phyloP scores from a whole-genome alignment of 1,140 invertebrate genomes.

The Drosophila subobscura region DNA sequence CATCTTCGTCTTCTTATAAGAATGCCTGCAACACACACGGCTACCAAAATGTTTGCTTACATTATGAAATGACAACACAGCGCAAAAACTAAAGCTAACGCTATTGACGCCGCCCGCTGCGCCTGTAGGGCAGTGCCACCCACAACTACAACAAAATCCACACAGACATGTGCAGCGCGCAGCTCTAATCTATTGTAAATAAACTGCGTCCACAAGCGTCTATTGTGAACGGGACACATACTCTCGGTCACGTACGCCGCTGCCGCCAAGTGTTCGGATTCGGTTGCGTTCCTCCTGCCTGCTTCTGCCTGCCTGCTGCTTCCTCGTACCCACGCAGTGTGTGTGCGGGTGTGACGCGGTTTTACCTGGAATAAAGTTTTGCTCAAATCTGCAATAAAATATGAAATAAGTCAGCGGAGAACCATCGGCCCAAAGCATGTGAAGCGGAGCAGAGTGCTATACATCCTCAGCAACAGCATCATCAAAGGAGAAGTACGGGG shows the following conservation, averaged over 20 bases:
- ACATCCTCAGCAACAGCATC: too few species aligned
- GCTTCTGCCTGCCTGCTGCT: neutral
- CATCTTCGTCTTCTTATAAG: constrained; percentile 32
- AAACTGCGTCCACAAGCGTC: constrained; percentile 63
- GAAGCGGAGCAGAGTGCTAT: too few species aligned
- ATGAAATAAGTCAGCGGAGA: too few species aligned
- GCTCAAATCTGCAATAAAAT: too few species aligned
- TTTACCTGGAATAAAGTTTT: too few species aligned
- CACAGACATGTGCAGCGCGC: constrained; percentile 50
- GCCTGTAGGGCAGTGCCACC: neutral
- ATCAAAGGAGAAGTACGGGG: constrained; percentile 1
- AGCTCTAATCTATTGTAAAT: constrained; percentile 77
- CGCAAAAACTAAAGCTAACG: constrained; percentile 3
- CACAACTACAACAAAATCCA: constrained; percentile 12
- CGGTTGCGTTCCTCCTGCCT: constrained; percentile 23
- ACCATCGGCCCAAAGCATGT: too few species aligned
- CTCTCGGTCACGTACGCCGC: constrained; percentile 76
- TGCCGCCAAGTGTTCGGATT: constrained; percentile 45
- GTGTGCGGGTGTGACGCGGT: constrained; percentile 1
- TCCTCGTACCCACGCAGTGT: neutral
- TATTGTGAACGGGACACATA: constrained; percentile 68
- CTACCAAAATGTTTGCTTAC: neutral
- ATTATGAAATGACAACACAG: neutral
- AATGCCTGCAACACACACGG: constrained; percentile 8
- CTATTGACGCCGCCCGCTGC: neutral